Percentiles rank a stretch among this genome's conserved stretches.
Evolutionary conservation across 1,140 invertebrate genomes (phyloP).

Genomic region (Hypothenemus hampei): DNA sequence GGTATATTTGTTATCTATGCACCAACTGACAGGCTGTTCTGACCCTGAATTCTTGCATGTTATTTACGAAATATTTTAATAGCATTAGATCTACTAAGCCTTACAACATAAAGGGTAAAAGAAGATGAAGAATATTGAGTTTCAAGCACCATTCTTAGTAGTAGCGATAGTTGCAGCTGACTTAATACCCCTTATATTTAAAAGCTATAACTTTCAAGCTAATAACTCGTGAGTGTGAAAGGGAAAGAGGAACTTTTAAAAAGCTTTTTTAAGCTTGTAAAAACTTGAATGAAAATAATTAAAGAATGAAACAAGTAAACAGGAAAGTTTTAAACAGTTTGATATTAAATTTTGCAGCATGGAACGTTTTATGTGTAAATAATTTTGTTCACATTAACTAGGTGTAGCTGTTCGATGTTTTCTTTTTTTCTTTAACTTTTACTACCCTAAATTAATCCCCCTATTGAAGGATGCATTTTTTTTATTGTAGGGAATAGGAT

Average conservation of each 20-base stretch:
- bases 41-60: conserved; percentile 19
- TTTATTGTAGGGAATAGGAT: conserved; percentile 17
- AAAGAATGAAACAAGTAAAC: conserved; percentile 23
- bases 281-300: conserved; percentile 20
- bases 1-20: conserved; percentile 21
- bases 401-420: conserved; percentile 6
- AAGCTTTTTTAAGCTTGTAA: conserved; percentile 16
- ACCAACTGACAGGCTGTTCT: conserved; percentile 18
- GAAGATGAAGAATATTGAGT: no score
- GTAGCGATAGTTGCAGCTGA: background rate
- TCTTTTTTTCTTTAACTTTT: conserved; percentile 6
- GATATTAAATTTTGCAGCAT: conserved; percentile 21
- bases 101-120: background rate
- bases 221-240: conserved; percentile 13
- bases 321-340: conserved; percentile 24
- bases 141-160: no score
- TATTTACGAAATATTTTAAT: conserved; percentile 3
- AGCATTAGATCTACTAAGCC: background rate
- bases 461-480: conserved; percentile 7
- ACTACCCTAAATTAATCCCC: background rate
- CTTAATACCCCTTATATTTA: background rate
- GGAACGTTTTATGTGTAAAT: conserved; percentile 22
- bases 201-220: conserved; percentile 16
- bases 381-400: conserved; percentile 14
- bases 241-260: conserved; percentile 14